Percentiles rank a stretch among this genome's conserved stretches.
Evolutionary conservation across 1,140 invertebrate species (phyloP).

Genomic region (Euglossa dilemma): DNA sequence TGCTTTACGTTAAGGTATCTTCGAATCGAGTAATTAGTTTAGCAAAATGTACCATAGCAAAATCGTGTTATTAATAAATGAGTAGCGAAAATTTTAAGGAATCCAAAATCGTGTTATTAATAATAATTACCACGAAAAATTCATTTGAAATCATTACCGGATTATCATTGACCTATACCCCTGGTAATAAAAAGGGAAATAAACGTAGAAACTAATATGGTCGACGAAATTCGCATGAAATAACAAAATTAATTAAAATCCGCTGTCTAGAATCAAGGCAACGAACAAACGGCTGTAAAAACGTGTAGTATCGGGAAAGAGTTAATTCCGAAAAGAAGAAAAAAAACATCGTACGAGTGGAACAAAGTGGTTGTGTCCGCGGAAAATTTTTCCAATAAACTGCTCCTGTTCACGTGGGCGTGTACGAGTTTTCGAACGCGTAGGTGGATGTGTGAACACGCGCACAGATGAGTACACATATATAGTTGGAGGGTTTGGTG

Average conservation of each 20-base stretch:
- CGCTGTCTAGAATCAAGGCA: not conserved
- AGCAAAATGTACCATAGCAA: no score
- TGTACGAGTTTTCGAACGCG: slow-evolving; percentile 2
- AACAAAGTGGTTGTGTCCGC: not conserved
- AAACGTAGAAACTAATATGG: not conserved
- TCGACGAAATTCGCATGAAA: not conserved
- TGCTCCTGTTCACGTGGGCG: not conserved
- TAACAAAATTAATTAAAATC: not conserved
- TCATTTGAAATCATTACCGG: not conserved
- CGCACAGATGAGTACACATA: not conserved
- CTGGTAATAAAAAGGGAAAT: not conserved
- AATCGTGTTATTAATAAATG: not conserved
- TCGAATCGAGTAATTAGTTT: no score
- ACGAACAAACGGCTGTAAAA: not conserved
- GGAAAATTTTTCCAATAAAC: not conserved
- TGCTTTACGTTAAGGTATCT: not conserved
- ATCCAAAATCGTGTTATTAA: not conserved
- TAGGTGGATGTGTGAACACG: not conserved
- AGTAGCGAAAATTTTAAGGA: no score
- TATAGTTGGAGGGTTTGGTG: not conserved
- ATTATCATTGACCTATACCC: not conserved
- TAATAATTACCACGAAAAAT: not conserved
- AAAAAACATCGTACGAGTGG: no score
- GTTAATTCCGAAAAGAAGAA: not conserved
- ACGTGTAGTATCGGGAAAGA: not conserved